Conservation (phyloP, 2,888 invertebrate species). For the Oxystoma pomonae region DNA sequence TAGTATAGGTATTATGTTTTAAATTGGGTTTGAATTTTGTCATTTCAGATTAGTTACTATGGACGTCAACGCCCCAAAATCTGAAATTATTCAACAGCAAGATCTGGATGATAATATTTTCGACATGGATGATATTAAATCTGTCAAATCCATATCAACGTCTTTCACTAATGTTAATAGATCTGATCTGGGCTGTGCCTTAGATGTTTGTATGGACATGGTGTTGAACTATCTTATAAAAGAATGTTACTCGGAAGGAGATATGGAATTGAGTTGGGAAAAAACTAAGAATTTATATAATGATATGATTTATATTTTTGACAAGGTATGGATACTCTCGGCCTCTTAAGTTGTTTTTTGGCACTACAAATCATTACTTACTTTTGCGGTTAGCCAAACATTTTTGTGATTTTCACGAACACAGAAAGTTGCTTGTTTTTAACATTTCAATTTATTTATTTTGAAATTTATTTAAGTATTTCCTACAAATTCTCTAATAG, state of each 20-base stretch:
- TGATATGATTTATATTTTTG: constrained; percentile 67
- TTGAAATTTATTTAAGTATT: too few species aligned
- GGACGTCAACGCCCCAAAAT: constrained; percentile 66
- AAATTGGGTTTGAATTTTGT: constrained; percentile 6
- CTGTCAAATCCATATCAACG: constrained; percentile 35
- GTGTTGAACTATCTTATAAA: constrained; percentile 65
- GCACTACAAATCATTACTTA: too few species aligned
- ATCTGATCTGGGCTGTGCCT: constrained; percentile 52
- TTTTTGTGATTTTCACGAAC: too few species aligned
- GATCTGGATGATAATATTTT: constrained; percentile 46
- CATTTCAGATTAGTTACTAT: constrained; percentile 63
- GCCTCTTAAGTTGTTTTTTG: too few species aligned
- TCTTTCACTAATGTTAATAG: constrained; percentile 37
- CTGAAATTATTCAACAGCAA: constrained; percentile 48
- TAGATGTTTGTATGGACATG: constrained; percentile 76
- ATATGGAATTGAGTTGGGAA: constrained; percentile 52
- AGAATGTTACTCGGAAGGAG: constrained; percentile 50
- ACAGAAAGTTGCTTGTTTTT: too few species aligned
- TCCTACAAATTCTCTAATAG: too few species aligned
- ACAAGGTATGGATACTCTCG: constrained; percentile 57
- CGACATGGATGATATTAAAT: constrained; percentile 54
- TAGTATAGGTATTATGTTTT: too few species aligned
- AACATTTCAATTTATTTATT: too few species aligned
- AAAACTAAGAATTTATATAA: constrained; percentile 57
- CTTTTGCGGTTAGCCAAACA: too few species aligned